phyloP scores from a whole-genome alignment of 2,888 invertebrate genomes.

The Mamestra brassicae region DNA sequence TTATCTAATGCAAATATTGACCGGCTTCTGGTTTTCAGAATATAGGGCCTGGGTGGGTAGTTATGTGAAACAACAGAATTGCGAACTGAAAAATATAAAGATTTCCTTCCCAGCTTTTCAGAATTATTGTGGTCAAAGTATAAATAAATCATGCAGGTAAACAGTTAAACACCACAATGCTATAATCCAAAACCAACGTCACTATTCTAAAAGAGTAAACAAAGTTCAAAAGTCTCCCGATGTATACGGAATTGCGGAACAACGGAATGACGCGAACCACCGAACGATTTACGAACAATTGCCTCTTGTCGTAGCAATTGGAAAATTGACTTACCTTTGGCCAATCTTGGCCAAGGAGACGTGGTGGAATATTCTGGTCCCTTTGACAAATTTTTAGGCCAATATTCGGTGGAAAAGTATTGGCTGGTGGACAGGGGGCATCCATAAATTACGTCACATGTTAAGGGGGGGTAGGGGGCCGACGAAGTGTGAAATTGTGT shows the following conservation, averaged over 20 bases:
- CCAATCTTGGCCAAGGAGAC: constrained; percentile 77
- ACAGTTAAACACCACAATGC: not conserved
- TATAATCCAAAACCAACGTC: not conserved
- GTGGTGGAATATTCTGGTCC: constrained; percentile 56
- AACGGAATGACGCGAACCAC: constrained; percentile 77
- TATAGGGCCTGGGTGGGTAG: too few species aligned
- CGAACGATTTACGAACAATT: constrained; percentile 79
- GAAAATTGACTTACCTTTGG: constrained; percentile 83
- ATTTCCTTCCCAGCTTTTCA: constrained; percentile 22
- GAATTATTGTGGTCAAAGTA: not conserved
- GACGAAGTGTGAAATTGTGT: too few species aligned
- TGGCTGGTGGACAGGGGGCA: not conserved
- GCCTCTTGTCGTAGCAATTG: constrained; percentile 79
- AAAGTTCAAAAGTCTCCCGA: constrained; percentile 18
- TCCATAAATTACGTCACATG: too few species aligned
- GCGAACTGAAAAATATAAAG: not conserved
- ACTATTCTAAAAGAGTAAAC: not conserved
- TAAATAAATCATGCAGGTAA: not conserved
- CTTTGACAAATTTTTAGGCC: constrained; percentile 41
- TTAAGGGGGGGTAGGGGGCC: too few species aligned
- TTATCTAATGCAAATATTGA: not conserved
- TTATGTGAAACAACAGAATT: too few species aligned
- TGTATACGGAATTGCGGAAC: constrained; percentile 75
- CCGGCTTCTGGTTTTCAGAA: not conserved
- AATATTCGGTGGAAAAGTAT: constrained; percentile 24